phyloP scores from a whole-genome alignment of 2,113 vertebrate species.

The Pachyramphus minor region DNA sequence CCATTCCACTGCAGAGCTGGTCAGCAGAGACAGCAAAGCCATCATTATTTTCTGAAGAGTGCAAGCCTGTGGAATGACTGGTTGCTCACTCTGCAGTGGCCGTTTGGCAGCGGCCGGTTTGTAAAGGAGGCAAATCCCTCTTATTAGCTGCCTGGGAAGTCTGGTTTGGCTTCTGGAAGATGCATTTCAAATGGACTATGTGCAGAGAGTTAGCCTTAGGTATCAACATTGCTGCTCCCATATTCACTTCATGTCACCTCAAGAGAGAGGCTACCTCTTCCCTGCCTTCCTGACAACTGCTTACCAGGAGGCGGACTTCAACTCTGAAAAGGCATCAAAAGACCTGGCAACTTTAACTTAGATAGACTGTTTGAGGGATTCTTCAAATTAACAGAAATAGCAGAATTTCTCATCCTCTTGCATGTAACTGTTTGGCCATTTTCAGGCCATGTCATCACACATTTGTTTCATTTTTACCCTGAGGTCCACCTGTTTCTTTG shows the following conservation, averaged over 20 bases:
- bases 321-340: slow-evolving; percentile 44
- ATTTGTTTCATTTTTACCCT: slow-evolving; percentile 51
- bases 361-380: slow-evolving; percentile 29
- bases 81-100: neutral
- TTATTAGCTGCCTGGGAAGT: slow-evolving; percentile 32
- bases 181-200: slow-evolving; percentile 36
- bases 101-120: slow-evolving; percentile 1
- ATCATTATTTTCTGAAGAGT: slow-evolving; percentile 35
- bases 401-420: slow-evolving; percentile 45
- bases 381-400: slow-evolving; percentile 59
- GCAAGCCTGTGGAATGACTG: neutral
- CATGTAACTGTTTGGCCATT: slow-evolving; percentile 45
- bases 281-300: slow-evolving; percentile 33
- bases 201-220: slow-evolving; percentile 44
- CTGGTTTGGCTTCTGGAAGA: slow-evolving; percentile 24
- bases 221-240: slow-evolving; percentile 51
- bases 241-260: slow-evolving; percentile 25
- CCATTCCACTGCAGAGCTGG: neutral
- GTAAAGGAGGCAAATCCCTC: slow-evolving; percentile 36
- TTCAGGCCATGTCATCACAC: slow-evolving; percentile 56
- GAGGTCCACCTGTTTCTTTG: slow-evolving; percentile 46
- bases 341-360: slow-evolving; percentile 49
- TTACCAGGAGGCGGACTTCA: slow-evolving; percentile 33
- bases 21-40: slow-evolving; percentile 31
- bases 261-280: neutral